Percentiles rank a stretch among this genome's conserved stretches.
phyloP scores from a whole-genome alignment of 1,140 invertebrate species.

The Rhopalosiphum maidis region DNA sequence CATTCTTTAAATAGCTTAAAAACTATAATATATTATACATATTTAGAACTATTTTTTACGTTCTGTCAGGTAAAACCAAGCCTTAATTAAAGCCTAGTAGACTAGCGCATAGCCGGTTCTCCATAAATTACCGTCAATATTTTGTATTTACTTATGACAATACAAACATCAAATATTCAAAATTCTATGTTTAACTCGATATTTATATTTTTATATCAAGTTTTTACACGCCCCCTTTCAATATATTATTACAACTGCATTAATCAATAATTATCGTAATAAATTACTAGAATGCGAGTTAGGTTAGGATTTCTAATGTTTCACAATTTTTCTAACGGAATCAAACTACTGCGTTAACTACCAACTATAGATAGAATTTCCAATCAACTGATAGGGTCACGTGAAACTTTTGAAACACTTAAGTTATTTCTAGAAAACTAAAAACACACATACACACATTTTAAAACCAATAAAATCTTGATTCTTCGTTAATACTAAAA shows the following conservation, averaged over 20 bases:
- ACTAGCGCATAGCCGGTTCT: accelerated
- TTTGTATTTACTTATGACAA: not conserved
- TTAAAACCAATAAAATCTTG: not conserved
- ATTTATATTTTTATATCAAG: not conserved
- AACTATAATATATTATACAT: not conserved
- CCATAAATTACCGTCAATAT: not conserved
- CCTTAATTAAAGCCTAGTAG: not conserved
- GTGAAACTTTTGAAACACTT: not conserved
- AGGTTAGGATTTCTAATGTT: not conserved
- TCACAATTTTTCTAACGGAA: not conserved
- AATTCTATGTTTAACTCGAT: not conserved
- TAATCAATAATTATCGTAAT: not conserved
- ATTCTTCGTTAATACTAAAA: not conserved
- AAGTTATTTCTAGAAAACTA: not conserved
- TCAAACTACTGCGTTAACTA: not conserved
- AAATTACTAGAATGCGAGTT: not conserved
- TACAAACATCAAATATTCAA: not conserved
- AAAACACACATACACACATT: not conserved
- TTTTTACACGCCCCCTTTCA: not conserved
- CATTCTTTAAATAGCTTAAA: not conserved
- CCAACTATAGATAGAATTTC: not conserved
- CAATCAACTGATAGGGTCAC: too few relatives aligned
- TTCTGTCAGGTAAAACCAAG: not conserved
- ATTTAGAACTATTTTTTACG: not conserved
- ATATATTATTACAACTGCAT: not conserved